Percentiles rank a stretch among this genome's conserved stretches.
Evolutionary conservation across 2,888 invertebrate genomes (phyloP).

Genomic region (Gibbula magus): DNA sequence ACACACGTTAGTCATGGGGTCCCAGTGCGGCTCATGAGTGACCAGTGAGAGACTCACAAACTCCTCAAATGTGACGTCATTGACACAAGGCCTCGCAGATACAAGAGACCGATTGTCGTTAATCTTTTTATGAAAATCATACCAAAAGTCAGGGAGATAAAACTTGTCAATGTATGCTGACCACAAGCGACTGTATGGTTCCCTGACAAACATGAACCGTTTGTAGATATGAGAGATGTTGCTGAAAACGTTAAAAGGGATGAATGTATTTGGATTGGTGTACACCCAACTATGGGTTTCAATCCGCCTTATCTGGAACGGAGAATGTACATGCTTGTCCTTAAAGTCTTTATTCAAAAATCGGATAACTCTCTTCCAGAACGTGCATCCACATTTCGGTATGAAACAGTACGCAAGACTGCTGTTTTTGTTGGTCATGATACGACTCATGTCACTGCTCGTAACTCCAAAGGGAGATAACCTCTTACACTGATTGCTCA

Average conservation of each 20-base stretch:
- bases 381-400: slow-evolving; percentile 4
- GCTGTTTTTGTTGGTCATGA: background rate
- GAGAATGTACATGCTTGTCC: background rate
- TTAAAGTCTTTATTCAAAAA: background rate
- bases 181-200: slow-evolving; percentile 1
- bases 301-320: background rate
- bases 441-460: background rate
- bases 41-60: background rate
- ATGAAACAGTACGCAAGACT: slow-evolving; percentile 1
- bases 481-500: background rate
- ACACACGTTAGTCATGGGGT: background rate
- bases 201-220: slow-evolving; percentile 3
- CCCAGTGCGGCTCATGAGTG: background rate
- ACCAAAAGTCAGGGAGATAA: slow-evolving; percentile 9
- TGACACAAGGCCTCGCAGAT: background rate
- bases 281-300: background rate
- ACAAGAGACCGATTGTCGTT: background rate
- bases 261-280: background rate
- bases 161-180: slow-evolving; percentile 10
- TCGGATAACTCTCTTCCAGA: slow-evolving; percentile 11
- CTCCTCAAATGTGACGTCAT: slow-evolving; percentile 8
- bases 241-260: background rate
- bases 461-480: background rate
- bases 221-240: background rate
- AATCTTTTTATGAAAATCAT: background rate